A percentile compares a stretch with the other conserved stretches of the same genome.
phyloP scores from a whole-genome alignment of 2,888 invertebrate species.

The Nebria salina region DNA sequence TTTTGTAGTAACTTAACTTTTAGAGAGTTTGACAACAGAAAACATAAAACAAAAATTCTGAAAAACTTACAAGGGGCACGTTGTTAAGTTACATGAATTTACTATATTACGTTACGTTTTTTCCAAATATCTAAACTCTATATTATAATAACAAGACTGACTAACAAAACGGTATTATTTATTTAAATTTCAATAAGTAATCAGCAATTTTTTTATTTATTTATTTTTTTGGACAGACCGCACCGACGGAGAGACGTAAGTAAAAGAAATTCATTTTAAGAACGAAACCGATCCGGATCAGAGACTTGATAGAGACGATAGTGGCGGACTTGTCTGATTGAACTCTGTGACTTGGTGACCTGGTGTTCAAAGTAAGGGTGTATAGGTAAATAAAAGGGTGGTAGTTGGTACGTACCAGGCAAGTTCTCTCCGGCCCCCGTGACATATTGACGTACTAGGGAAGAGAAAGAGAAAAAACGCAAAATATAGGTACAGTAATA shows the following conservation, averaged over 20 bases:
- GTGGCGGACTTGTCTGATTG: conserved; percentile 45
- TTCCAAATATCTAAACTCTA: too few species aligned
- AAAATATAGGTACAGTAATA: conserved; percentile 65
- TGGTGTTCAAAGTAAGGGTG: conserved; percentile 59
- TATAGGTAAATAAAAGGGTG: conserved; percentile 59
- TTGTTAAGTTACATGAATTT: neutral
- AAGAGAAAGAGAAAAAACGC: conserved; percentile 64
- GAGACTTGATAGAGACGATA: conserved; percentile 19
- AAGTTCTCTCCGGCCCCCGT: conserved; percentile 65
- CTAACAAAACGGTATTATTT: neutral
- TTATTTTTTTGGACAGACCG: neutral
- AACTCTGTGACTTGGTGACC: conserved; percentile 54
- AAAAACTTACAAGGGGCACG: conserved; percentile 14
- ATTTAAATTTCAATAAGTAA: neutral
- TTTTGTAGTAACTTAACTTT: neutral
- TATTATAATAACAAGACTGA: neutral
- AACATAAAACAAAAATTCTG: conserved; percentile 29
- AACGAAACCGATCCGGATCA: conserved; percentile 20
- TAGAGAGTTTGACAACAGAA: neutral
- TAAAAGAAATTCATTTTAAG: neutral
- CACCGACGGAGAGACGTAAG: neutral
- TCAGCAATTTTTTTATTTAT: neutral
- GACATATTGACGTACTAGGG: conserved; percentile 66
- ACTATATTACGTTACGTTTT: conserved; percentile 8
- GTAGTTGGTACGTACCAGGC: conserved; percentile 63